Evolutionary conservation across 2,797 vertebrate species (phyloP).

Genomic region (Myiotriccus ornatus): DNA sequence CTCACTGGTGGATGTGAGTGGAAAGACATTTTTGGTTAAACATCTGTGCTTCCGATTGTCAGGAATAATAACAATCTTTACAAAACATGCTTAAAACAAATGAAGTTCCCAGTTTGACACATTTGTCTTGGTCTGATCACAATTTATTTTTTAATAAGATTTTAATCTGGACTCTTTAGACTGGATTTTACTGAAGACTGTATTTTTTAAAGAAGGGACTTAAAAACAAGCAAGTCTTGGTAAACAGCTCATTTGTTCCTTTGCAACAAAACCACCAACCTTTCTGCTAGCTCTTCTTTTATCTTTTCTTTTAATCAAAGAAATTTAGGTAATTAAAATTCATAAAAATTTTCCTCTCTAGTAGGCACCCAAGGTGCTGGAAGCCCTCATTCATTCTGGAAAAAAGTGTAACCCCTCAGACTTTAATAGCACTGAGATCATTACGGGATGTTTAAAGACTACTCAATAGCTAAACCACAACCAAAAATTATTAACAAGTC

Average conservation of each 20-base stretch:
- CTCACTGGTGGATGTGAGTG: not conserved
- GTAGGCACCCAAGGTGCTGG: not conserved
- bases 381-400: not conserved
- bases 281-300: not conserved
- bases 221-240: not conserved
- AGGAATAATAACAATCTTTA: not conserved
- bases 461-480: not conserved
- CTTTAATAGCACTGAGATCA: not conserved
- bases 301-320: not conserved
- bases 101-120: not conserved
- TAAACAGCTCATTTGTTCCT: not conserved
- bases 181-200: not conserved
- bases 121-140: not conserved
- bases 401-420: not conserved
- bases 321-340: not conserved
- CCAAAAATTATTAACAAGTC: not conserved
- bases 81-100: constrained; percentile 5
- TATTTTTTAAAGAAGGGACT: not conserved
- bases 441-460: not conserved
- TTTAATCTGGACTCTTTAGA: not conserved
- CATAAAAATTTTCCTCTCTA: not conserved
- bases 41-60: not conserved
- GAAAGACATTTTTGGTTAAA: not conserved
- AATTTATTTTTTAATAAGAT: not conserved
- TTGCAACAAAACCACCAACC: not conserved